These are phyloP conservation scores for Neomicropteryx cornuta DNA, from an alignment of 1,140 invertebrate genomes.

Conservation along the genomic window DNA sequence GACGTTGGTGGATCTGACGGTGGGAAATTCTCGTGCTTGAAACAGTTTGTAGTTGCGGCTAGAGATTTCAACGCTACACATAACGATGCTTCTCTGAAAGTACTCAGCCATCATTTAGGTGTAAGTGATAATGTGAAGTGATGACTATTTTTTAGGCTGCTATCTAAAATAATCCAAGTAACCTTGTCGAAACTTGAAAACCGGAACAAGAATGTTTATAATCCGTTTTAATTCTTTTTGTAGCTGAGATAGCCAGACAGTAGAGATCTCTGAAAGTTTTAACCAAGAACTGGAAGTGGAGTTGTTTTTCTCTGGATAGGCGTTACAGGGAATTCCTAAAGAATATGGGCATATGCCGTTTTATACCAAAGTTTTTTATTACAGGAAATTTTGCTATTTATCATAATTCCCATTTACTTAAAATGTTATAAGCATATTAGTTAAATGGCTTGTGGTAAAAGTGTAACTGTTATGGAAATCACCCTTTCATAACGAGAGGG, in stretches of 20 bases:
- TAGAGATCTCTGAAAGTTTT: neutral
- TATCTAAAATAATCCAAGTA: neutral
- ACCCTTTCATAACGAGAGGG: no score
- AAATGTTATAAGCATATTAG: no score
- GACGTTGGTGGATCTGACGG: slow-evolving; percentile 16
- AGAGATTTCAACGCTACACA: slow-evolving; percentile 35
- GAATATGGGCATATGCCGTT: no score
- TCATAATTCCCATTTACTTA: no score
- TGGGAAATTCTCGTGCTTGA: slow-evolving; percentile 31
- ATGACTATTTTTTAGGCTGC: neutral
- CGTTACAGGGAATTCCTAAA: no score
- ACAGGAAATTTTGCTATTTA: no score
- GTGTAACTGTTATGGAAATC: no score
- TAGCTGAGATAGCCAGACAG: neutral
- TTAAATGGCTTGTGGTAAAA: no score
- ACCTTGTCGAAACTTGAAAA: neutral
- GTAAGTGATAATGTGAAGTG: slow-evolving; percentile 19
- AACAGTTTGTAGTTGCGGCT: slow-evolving; percentile 32
- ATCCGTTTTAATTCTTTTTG: neutral
- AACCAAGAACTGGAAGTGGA: neutral
- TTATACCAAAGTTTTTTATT: no score
- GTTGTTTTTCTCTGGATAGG: neutral
- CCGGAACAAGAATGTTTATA: neutral
- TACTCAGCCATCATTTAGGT: slow-evolving; percentile 32
- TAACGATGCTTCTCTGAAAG: slow-evolving; percentile 30